Base-by-base conservation (phyloP, 2,888 invertebrate species). In the Phymatocera aterrima region DNA sequence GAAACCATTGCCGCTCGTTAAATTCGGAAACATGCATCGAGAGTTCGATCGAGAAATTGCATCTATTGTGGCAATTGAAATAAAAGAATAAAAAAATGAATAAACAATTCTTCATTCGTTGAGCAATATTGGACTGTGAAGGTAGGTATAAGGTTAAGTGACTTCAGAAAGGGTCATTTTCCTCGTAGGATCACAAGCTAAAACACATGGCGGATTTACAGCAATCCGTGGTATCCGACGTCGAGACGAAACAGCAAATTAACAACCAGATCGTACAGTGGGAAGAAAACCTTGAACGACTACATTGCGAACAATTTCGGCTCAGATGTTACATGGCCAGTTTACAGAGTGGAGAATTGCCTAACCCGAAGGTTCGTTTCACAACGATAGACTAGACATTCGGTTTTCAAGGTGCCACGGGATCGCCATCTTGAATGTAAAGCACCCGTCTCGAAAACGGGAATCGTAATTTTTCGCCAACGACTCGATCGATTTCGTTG, bases 151-250 rank as follows among this genome's bases (percentile, higher is more conserved):
- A 37, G 37, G 75, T 28, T 34, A 75, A 75, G 75, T 60, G 75
- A 75, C 75, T 75, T 75, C 54, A 57, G 75, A 57, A 57, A 24
- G 75, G 75, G 54, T 37, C 54, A 75, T 75, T 82, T 83, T 83
- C 84, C 88, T 85, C 88, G n/a, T 92, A 98, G 98, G 98, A 99
- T 92, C 96, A 97, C 90, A 98, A 98, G 91, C 92, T 98, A 92
- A 97, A 97, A 91, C 98, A 98, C 90, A 98, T 99, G 98, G 98
- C 98, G n/a, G 98, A 98, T 91, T 93, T 98, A 87, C 98, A 99
- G 91, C 95, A 98, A 91, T 97, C 97, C n/a, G 98, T 98, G 78
- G 97, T 98, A 40, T 95, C 97, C 72, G 98, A 98, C 91, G 95
- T 96, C 70, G 97, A 97, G 87, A 96, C 96, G 81, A 95, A 97